phyloP scores from a whole-genome alignment of 2,113 vertebrate species.

The Tragelaphus strepsiceros region DNA sequence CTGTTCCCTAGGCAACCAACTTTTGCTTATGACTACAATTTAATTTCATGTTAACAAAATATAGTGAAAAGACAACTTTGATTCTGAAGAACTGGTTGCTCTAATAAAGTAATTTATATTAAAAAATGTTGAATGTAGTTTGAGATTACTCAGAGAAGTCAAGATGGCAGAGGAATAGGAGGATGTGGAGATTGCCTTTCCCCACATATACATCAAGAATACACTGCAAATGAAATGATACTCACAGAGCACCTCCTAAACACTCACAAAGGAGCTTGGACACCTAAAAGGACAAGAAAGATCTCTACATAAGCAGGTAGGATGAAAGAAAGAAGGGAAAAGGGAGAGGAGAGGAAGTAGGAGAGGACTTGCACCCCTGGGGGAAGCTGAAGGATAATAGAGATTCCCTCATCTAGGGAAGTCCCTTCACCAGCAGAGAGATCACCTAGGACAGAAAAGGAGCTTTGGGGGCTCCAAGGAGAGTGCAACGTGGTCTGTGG shows the following conservation, averaged over 20 bases:
- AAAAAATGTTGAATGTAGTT: neutral
- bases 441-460: too few relatives aligned
- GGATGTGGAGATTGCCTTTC: neutral
- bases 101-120: constrained; percentile 87
- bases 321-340: neutral
- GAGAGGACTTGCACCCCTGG: neutral
- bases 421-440: too few relatives aligned
- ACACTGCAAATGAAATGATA: neutral
- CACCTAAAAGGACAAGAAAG: neutral
- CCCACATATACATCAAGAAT: neutral
- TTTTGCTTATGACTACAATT: constrained; percentile 79
- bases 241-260: neutral
- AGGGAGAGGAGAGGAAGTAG: neutral
- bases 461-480: too few relatives aligned
- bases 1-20: constrained; percentile 83
- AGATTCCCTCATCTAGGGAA: too few relatives aligned
- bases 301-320: neutral
- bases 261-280: neutral
- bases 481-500: too few relatives aligned
- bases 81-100: constrained; percentile 85
- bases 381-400: neutral
- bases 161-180: neutral
- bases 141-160: neutral
- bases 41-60: constrained; percentile 83
- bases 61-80: constrained; percentile 82